phyloP scores from a whole-genome alignment of 30 jellyfish, hydroid and myxozoan genomes.

The Catostylus mosaicus region DNA sequence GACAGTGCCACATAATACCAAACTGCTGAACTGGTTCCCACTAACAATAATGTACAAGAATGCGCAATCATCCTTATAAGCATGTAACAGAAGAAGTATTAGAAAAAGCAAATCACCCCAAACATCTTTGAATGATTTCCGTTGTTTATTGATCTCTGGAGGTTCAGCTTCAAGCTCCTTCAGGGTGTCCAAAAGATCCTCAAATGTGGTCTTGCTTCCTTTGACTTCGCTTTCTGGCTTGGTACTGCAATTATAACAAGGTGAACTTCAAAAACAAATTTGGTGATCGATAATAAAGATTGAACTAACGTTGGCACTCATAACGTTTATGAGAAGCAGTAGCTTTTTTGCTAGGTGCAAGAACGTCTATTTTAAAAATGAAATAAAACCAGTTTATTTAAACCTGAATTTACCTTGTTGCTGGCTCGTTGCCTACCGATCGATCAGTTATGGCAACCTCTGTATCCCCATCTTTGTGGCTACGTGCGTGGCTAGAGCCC shows the following conservation, averaged over 20 bases:
- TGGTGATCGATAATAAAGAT: too few relatives aligned
- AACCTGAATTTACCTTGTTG: not conserved
- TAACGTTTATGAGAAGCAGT: too few relatives aligned
- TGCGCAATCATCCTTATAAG: too few relatives aligned
- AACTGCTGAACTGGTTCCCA: too few relatives aligned
- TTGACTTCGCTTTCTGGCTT: constrained; percentile 40
- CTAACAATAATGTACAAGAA: too few relatives aligned
- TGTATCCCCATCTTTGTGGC: constrained; percentile 54
- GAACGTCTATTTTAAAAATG: not conserved
- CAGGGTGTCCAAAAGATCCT: constrained; percentile 85
- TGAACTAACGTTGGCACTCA: too few relatives aligned
- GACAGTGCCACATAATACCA: too few relatives aligned
- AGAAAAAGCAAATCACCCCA: constrained; percentile 46
- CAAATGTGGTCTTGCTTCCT: constrained; percentile 78
- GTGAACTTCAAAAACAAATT: too few relatives aligned
- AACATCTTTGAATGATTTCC: constrained; percentile 38
- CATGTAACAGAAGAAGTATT: not conserved
- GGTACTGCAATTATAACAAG: too few relatives aligned
- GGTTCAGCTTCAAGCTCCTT: constrained; percentile 96
- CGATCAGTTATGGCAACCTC: constrained; percentile 40
- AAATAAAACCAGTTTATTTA: too few relatives aligned
- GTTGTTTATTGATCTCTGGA: constrained; percentile 49
- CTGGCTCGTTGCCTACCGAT: constrained; percentile 6
- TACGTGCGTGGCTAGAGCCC: constrained; percentile 63
- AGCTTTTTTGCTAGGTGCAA: not conserved